Conservation (phyloP, 2,888 invertebrate genomes). For the Caradrina clavipalpis region DNA sequence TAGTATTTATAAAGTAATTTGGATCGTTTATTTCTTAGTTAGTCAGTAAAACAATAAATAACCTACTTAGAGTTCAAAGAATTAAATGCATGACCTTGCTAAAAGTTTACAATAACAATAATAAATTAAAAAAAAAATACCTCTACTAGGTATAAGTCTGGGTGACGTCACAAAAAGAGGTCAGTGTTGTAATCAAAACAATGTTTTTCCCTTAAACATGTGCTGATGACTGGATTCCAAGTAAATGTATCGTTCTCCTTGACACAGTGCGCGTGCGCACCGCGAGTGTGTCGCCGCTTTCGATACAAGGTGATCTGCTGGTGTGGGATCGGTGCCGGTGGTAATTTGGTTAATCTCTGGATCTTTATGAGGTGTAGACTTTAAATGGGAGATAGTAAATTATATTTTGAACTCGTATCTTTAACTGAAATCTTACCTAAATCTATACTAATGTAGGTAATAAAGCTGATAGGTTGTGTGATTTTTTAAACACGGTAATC, state of each 20-base stretch:
- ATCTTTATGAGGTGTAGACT: slow-evolving; percentile 6
- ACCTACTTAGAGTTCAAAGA: not conserved
- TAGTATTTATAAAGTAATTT: not conserved
- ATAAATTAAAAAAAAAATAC: slow-evolving; percentile 14
- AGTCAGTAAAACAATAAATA: not conserved
- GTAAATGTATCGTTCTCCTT: slow-evolving; percentile 66
- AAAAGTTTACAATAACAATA: not conserved
- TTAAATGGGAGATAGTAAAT: not conserved
- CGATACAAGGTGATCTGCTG: slow-evolving; percentile 63
- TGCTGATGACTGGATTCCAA: slow-evolving; percentile 62
- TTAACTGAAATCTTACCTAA: no score
- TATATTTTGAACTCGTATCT: not conserved
- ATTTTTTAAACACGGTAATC: no score
- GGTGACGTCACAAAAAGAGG: slow-evolving; percentile 53
- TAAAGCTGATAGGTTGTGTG: no score
- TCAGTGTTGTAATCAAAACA: slow-evolving; percentile 61
- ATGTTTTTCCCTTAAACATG: slow-evolving; percentile 61
- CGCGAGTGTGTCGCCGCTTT: slow-evolving; percentile 50
- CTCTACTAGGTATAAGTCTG: not conserved
- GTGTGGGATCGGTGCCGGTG: slow-evolving; percentile 32
- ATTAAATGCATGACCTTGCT: not conserved
- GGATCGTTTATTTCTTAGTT: not conserved
- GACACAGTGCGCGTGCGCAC: slow-evolving; percentile 62
- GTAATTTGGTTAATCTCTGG: slow-evolving; percentile 19
- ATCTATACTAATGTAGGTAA: no score